Evolutionary conservation across 2,797 vertebrate genomes (phyloP).

Genomic region (Brotula barbata): DNA sequence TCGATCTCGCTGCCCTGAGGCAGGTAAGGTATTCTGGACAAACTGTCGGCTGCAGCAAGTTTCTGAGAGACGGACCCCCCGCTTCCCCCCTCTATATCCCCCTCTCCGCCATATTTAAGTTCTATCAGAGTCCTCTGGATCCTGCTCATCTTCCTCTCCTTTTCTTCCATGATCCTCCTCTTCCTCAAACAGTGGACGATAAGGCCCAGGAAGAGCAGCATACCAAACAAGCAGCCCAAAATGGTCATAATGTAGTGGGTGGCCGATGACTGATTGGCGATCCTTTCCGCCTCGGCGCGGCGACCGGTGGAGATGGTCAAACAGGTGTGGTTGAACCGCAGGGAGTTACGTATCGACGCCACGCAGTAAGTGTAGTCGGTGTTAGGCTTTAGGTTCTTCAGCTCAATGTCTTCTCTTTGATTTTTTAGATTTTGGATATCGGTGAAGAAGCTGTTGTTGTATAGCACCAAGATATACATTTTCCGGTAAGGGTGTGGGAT

Average conservation of each 20-base stretch:
- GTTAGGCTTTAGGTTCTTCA: slow-evolving; percentile 87
- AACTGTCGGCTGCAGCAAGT: slow-evolving; percentile 80
- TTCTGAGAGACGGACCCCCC: slow-evolving; percentile 85
- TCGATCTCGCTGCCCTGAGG: slow-evolving; percentile 86
- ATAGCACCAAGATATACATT: slow-evolving; percentile 95
- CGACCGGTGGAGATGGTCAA: slow-evolving; percentile 89
- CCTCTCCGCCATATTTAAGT: slow-evolving; percentile 86
- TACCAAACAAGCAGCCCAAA: slow-evolving; percentile 93
- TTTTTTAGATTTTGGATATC: slow-evolving; percentile 88
- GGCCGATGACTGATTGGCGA: slow-evolving; percentile 83
- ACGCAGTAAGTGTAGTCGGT: slow-evolving; percentile 97
- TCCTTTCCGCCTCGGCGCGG: slow-evolving; percentile 65
- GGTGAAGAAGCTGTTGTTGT: slow-evolving; percentile 92
- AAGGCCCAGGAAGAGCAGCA: slow-evolving; percentile 91
- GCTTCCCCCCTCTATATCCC: slow-evolving; percentile 65
- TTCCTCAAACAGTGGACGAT: slow-evolving; percentile 91
- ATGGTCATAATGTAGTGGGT: slow-evolving; percentile 98
- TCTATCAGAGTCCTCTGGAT: slow-evolving; percentile 95
- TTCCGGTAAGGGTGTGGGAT: slow-evolving; percentile 92
- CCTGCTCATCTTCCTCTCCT: slow-evolving; percentile 87
- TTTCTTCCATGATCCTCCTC: slow-evolving; percentile 85
- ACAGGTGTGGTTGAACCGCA: slow-evolving; percentile 95
- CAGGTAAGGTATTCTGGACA: slow-evolving; percentile 90
- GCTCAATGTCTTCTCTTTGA: slow-evolving; percentile 87
- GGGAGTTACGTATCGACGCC: slow-evolving; percentile 89